Conservation (phyloP, 2,113 vertebrate species). For the Hiodon alosoides region DNA sequence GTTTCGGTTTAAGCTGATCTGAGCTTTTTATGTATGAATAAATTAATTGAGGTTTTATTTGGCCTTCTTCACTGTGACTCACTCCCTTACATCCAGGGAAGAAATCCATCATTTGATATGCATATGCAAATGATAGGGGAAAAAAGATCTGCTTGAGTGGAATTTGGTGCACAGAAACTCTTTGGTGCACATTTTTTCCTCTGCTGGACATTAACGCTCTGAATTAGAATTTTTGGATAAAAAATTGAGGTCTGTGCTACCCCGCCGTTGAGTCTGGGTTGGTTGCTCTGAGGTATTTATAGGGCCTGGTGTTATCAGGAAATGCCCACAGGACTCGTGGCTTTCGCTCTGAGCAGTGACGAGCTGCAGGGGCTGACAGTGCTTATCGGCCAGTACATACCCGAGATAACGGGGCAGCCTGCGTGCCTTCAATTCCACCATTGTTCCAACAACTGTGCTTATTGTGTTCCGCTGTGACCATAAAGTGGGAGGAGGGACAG, state of each 20-base stretch:
- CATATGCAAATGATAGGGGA: background rate
- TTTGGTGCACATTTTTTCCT: background rate
- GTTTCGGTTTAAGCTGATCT: too few species aligned
- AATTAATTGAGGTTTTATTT: too few species aligned
- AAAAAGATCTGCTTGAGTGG: background rate
- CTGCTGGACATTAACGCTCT: background rate
- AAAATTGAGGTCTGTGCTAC: too few species aligned
- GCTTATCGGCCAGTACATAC: background rate
- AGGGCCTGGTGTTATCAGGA: background rate
- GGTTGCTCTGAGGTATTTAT: slow-evolving; percentile 1
- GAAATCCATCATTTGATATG: background rate
- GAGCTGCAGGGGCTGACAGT: background rate
- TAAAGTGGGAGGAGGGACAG: too few species aligned
- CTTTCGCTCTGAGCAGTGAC: background rate
- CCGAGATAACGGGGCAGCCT: background rate
- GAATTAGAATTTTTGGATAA: background rate
- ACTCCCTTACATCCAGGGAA: background rate
- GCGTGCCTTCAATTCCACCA: background rate
- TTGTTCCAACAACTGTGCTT: background rate
- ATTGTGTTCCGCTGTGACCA: background rate
- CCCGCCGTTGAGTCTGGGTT: too few species aligned
- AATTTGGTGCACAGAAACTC: background rate
- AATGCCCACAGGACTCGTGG: background rate
- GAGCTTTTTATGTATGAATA: too few species aligned
- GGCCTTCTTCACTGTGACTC: too few species aligned